A percentile compares a stretch with the other conserved stretches of the same genome.
phyloP scores from a whole-genome alignment of 2,888 invertebrate genomes.

The Crossocerus cetratus region DNA sequence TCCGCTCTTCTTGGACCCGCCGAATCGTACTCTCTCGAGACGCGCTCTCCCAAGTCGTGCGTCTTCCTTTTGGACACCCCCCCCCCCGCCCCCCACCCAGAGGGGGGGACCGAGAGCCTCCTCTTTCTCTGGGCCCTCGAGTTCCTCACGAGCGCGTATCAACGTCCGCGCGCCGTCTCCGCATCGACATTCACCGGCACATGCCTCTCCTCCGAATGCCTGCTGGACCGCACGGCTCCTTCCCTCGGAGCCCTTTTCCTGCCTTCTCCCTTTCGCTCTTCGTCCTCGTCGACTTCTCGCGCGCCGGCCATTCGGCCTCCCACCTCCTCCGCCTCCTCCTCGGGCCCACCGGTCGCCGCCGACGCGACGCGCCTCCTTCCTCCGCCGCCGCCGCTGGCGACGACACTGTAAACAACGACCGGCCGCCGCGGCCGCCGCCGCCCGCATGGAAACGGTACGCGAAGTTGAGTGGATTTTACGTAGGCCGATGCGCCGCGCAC shows the following conservation, averaged over 20 bases:
- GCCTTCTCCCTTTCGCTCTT: slow-evolving; percentile 13
- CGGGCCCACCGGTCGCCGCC: too few species aligned
- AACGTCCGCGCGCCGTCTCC: slow-evolving; percentile 54
- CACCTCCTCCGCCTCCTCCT: not conserved
- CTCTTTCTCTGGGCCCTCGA: slow-evolving; percentile 8
- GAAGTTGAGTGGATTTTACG: slow-evolving; percentile 50
- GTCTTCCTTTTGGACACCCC: slow-evolving; percentile 1
- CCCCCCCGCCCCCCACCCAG: not conserved
- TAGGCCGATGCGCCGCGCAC: slow-evolving; percentile 51
- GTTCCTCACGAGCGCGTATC: slow-evolving; percentile 49
- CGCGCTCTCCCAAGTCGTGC: not conserved
- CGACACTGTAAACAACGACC: slow-evolving; percentile 60
- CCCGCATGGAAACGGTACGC: slow-evolving; percentile 51
- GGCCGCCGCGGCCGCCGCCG: slow-evolving; percentile 41
- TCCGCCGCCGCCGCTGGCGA: not conserved
- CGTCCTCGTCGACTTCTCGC: not conserved
- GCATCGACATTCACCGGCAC: slow-evolving; percentile 59
- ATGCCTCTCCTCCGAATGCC: slow-evolving; percentile 48
- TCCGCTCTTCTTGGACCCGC: slow-evolving; percentile 31
- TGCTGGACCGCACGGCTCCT: slow-evolving; percentile 21
- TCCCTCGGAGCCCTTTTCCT: slow-evolving; percentile 14
- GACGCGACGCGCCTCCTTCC: not conserved
- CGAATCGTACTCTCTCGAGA: slow-evolving; percentile 25
- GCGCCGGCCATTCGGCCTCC: too few species aligned
- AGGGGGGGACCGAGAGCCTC: not conserved